Evolutionary conservation across 53 echinoderm and acorn worm genomes (phyloP).

Genomic region (Patiria pectinifera): DNA sequence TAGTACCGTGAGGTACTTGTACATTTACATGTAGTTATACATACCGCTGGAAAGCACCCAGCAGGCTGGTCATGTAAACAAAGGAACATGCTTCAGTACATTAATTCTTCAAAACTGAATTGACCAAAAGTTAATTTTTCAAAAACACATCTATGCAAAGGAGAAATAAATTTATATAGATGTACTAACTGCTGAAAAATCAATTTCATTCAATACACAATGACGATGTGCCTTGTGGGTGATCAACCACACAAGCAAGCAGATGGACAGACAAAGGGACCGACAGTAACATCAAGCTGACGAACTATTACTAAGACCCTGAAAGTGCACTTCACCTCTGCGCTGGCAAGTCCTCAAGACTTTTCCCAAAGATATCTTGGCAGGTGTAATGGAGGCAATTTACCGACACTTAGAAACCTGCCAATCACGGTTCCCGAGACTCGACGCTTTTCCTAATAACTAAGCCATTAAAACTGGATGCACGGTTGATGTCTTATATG

Average conservation of each 20-base stretch:
- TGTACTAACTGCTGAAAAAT: too few species aligned
- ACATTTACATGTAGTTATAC: too few species aligned
- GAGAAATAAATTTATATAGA: too few species aligned
- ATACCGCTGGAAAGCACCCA: too few species aligned
- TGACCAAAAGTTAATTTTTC: too few species aligned
- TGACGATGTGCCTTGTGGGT: neutral
- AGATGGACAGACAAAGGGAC: neutral
- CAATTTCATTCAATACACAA: neutral
- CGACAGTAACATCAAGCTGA: neutral
- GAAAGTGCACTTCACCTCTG: neutral
- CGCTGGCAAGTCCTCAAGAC: neutral
- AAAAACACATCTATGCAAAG: too few species aligned
- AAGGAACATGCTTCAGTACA: too few species aligned
- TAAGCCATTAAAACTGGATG: neutral
- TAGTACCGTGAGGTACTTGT: too few species aligned
- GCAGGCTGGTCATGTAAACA: too few species aligned
- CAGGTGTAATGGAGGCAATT: neutral
- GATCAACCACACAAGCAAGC: neutral
- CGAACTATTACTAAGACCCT: neutral
- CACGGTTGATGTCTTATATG: neutral
- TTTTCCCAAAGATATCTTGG: neutral
- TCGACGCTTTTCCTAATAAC: neutral
- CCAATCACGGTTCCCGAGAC: neutral
- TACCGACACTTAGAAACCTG: neutral
- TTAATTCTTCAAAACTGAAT: too few species aligned